These are phyloP conservation scores for Drosophila orena DNA, from an alignment of 1,140 invertebrate species.

Conservation along the genomic window DNA sequence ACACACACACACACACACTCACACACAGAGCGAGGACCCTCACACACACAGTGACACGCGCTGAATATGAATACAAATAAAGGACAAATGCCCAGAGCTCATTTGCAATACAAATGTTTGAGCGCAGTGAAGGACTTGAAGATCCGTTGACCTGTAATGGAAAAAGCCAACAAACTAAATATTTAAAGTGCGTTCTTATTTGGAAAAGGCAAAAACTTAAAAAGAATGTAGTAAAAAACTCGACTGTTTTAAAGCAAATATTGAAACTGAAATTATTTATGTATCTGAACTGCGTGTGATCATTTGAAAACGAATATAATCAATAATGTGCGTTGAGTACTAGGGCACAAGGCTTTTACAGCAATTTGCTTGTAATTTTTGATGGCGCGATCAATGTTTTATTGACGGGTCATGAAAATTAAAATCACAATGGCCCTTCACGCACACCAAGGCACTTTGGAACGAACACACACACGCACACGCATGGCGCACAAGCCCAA, in stretches of 20 bases:
- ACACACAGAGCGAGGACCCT: no score
- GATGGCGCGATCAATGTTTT: constrained; percentile 33
- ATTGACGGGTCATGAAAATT: constrained; percentile 59
- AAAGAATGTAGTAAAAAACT: no score
- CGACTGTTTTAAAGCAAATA: no score
- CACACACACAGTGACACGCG: neutral
- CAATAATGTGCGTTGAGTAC: no score
- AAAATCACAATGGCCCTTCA: constrained; percentile 45
- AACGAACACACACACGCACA: constrained; percentile 6
- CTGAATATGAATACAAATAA: neutral
- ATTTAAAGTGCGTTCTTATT: no score
- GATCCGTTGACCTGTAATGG: no score
- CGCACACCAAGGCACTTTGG: constrained; percentile 22
- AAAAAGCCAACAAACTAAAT: no score
- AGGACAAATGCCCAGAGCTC: neutral
- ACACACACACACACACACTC: constrained; percentile 1
- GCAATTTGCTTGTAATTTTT: constrained; percentile 7
- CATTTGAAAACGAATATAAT: no score
- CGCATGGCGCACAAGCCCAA: neutral
- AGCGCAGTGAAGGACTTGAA: neutral
- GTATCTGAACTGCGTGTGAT: no score
- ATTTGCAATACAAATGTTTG: constrained; percentile 2
- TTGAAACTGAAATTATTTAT: no score
- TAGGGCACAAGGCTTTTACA: neutral
- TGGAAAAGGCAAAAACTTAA: no score